Conservation (phyloP, 2,888 invertebrate species). For the Drosophila pseudotakahashii region DNA sequence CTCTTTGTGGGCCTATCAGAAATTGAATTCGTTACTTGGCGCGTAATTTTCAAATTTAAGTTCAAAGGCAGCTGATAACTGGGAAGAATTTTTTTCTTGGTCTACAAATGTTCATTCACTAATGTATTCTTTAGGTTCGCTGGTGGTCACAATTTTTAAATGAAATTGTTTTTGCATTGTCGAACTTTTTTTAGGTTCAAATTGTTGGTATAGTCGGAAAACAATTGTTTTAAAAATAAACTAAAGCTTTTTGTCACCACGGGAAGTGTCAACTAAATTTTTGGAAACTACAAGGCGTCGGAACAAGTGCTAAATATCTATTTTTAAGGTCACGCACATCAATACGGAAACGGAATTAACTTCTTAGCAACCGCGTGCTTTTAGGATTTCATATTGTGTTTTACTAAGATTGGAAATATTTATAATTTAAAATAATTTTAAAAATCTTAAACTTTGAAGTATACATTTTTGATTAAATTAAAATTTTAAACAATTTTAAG, state of each 20-base stretch:
- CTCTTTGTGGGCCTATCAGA: neutral
- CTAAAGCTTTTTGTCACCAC: conserved; percentile 4
- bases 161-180: too few species aligned
- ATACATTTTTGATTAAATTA: too few species aligned
- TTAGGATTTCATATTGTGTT: too few species aligned
- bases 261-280: neutral
- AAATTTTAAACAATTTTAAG: too few species aligned
- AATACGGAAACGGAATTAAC: neutral
- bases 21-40: neutral
- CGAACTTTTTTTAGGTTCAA: too few species aligned
- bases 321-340: neutral
- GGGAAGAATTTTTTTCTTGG: too few species aligned
- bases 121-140: too few species aligned
- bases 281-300: neutral
- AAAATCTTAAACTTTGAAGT: too few species aligned
- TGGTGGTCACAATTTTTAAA: neutral
- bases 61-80: neutral
- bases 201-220: neutral
- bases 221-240: conserved; percentile 7
- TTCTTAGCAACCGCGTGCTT: neutral
- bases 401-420: too few species aligned
- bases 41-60: neutral
- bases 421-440: too few species aligned
- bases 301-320: neutral
- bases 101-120: too few species aligned